Base-by-base conservation (phyloP, 2,888 invertebrate species). In the Oxycera nigricornis region DNA sequence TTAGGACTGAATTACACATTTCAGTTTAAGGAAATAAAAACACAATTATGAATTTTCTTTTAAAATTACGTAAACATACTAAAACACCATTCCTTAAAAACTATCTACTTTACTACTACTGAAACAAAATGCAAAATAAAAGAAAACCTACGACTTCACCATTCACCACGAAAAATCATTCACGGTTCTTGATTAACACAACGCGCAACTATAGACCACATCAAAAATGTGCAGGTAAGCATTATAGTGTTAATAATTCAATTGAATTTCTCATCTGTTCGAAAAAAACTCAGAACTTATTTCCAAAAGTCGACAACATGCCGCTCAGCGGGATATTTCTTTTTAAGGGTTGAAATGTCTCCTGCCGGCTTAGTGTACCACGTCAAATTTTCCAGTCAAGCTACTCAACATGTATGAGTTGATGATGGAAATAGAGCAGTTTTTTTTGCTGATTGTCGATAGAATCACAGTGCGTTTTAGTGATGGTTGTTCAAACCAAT, bases 241-340 rank as follows among this genome's bases (percentile, higher is more conserved):
- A 68, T 46, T 9, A 30, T 6, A 14, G 52, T 39, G 65, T 39
- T n/a, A 39, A 65, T 39, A 65, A 65, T 65, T 65, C 65, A 65
- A 65, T 65, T 65, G 65, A 41, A 3, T 2, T 31, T 17, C 17
- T 55, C 24, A n/a, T 9, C 24, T 7, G 7, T n/a, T 3, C 4
- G 28, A 11, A 67, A 67, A 67, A 46, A 26, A 46, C 17, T 31
- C 70, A 52, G 55, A 72, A 26, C 22, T 59, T 7, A 41, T 72
- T 55, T 67, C 24, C 17, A 62, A 61, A 74, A 76, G 57, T 74
- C 73, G 76, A 76, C 76, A 72, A 73, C 76, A 76, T 72, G 76
- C 76, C 76, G 68, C 74, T 72, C 76, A 76, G 76, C 76, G 61
- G 72, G 74, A 61, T 76, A 57, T 20, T 72, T 35, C 55, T 20